These are phyloP conservation scores for Drosophila nigritarsus DNA, from an alignment of 2,888 invertebrate genomes.

Conservation along the genomic window DNA sequence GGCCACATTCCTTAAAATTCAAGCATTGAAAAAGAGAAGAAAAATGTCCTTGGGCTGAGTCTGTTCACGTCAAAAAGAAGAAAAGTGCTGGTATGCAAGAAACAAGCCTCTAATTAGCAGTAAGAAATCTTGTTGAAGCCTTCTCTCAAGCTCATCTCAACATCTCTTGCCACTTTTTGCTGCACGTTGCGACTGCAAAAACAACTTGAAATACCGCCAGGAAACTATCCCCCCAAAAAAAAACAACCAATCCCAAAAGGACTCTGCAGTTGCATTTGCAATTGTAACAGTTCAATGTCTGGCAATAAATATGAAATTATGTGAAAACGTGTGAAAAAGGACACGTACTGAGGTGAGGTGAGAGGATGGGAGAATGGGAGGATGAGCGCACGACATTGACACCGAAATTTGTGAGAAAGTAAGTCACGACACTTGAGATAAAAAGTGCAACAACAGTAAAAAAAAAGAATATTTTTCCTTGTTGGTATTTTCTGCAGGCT, in stretches of 20 bases:
- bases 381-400: conserved; percentile 56
- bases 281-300: conserved; percentile 60
- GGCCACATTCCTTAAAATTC: background rate
- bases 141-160: conserved; percentile 21
- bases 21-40: conserved; percentile 2
- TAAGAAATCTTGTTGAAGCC: conserved; percentile 37
- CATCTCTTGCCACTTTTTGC: conserved; percentile 29
- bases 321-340: conserved; percentile 46
- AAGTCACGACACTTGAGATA: conserved; percentile 49
- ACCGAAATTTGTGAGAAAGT: conserved; percentile 60
- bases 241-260: background rate
- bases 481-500: conserved; percentile 7
- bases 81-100: conserved; percentile 13
- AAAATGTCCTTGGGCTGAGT: conserved; percentile 39
- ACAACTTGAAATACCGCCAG: conserved; percentile 27
- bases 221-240: background rate
- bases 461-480: background rate
- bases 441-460: conserved; percentile 27
- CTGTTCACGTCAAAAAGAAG: conserved; percentile 39
- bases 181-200: conserved; percentile 13
- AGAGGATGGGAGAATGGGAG: background rate
- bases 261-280: conserved; percentile 20
- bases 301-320: conserved; percentile 71
- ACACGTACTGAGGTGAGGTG: conserved; percentile 3
- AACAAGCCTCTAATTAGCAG: conserved; percentile 49